These are phyloP conservation scores for Eira barbara DNA, from an alignment of 2,113 vertebrate genomes.

Conservation along the genomic window DNA sequence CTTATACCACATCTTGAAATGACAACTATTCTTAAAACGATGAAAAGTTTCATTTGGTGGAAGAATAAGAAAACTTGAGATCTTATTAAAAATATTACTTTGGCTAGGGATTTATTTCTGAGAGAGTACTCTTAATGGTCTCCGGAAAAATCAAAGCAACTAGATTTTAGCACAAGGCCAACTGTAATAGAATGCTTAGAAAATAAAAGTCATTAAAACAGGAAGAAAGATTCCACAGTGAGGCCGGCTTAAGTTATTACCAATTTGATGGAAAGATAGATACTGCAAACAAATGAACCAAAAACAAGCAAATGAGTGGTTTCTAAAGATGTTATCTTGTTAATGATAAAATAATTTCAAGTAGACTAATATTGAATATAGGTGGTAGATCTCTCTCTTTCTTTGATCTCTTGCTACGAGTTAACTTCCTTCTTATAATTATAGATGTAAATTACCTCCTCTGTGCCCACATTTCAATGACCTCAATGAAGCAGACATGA, in stretches of 20 bases:
- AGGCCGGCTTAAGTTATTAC: not conserved
- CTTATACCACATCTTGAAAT: not conserved
- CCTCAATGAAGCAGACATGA: not conserved
- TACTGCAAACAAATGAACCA: not conserved
- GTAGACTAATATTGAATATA: not conserved
- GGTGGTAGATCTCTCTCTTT: not conserved
- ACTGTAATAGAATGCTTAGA: not conserved
- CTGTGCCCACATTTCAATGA: not conserved
- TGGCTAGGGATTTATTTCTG: not conserved
- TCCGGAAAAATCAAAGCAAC: not conserved
- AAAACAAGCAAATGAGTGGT: not conserved
- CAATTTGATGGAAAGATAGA: not conserved
- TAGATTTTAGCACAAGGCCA: not conserved
- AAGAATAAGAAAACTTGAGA: not conserved
- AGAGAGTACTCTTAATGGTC: not conserved
- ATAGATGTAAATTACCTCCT: not conserved
- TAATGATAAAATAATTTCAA: not conserved
- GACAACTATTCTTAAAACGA: constrained; percentile 36
- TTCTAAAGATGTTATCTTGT: constrained; percentile 5
- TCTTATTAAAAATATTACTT: constrained; percentile 48
- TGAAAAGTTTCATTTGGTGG: not conserved
- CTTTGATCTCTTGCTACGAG: not conserved
- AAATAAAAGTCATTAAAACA: constrained; percentile 26
- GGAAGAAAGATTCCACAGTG: not conserved
- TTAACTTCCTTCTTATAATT: not conserved